A percentile compares a stretch with the other conserved stretches of the same genome.
Conservation (phyloP, 2,888 invertebrate species). For the Venusia cambrica region DNA sequence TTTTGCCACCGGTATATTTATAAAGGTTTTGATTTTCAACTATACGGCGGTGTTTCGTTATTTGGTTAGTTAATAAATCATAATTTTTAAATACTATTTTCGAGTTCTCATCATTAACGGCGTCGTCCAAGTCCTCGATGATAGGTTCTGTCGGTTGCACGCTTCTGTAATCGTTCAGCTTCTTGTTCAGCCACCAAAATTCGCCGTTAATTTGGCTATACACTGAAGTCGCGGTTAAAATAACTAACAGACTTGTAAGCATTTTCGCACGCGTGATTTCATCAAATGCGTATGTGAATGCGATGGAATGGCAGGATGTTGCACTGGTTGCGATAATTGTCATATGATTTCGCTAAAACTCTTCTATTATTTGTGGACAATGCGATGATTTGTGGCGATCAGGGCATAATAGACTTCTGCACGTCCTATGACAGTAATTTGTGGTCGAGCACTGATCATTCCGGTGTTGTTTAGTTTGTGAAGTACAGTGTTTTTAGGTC, state of each 20-base stretch:
- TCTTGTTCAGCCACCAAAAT: conserved; percentile 68
- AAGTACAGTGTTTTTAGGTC: conserved; percentile 36
- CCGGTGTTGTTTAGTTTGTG: conserved; percentile 12
- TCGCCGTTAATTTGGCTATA: conserved; percentile 59
- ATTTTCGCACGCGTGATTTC: conserved; percentile 39
- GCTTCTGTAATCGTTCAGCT: conserved; percentile 45
- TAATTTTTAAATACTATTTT: conserved; percentile 57
- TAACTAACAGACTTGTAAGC: conserved; percentile 38
- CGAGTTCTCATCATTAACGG: conserved; percentile 61
- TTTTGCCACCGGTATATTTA: conserved; percentile 29
- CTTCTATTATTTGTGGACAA: conserved; percentile 54
- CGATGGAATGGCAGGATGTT: conserved; percentile 62
- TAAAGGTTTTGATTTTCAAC: conserved; percentile 27
- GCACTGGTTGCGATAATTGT: conserved; percentile 52
- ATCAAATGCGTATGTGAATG: conserved; percentile 35
- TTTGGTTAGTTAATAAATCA: conserved; percentile 25
- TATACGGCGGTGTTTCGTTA: conserved; percentile 16
- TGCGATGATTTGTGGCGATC: conserved; percentile 47
- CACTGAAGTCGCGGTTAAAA: conserved; percentile 40
- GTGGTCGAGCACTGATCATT: conserved; percentile 40
- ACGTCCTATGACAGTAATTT: conserved; percentile 44
- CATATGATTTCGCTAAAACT: conserved; percentile 51
- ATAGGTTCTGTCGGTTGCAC: conserved; percentile 43
- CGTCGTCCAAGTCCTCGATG: conserved; percentile 54
- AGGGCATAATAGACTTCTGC: conserved; percentile 37